phyloP scores from a whole-genome alignment of 2,113 vertebrate genomes.

The Seriola rivoliana region DNA sequence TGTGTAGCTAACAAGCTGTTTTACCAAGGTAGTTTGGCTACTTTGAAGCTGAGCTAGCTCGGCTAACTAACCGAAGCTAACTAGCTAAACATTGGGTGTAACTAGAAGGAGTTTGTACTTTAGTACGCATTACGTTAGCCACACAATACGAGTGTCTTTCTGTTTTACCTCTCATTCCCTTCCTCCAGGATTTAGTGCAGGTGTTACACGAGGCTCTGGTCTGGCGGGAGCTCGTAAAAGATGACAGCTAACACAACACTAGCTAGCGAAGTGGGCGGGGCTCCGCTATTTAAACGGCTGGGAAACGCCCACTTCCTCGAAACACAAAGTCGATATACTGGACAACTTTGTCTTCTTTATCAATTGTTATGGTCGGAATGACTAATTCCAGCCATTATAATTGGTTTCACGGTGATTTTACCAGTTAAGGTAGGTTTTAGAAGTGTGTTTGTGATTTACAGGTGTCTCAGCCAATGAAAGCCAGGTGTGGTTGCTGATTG shows the following conservation, averaged over 20 bases:
- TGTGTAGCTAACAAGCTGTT: too few relatives aligned
- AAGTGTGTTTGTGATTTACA: background rate
- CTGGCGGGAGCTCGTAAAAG: too few relatives aligned
- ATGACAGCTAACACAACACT: too few relatives aligned
- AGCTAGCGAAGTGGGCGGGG: background rate
- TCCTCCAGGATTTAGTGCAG: background rate
- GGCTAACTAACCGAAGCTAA: background rate
- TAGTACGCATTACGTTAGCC: too few relatives aligned
- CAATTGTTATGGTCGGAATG: too few relatives aligned
- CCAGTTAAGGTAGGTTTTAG: background rate
- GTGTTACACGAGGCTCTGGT: too few relatives aligned
- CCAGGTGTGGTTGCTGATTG: too few relatives aligned
- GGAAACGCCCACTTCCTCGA: background rate
- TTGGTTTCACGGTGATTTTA: too few relatives aligned
- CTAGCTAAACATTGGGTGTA: background rate
- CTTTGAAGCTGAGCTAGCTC: background rate
- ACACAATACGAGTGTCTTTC: background rate
- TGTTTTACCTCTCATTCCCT: background rate
- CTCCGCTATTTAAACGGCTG: too few relatives aligned
- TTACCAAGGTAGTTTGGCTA: background rate
- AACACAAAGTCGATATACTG: background rate
- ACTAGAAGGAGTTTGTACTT: background rate
- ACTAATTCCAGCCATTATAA: background rate
- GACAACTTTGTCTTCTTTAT: too few relatives aligned
- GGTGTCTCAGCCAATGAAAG: background rate